Evolutionary conservation across 2,113 vertebrate genomes (phyloP), one percentile per base, ranked within the genome.

Genomic region (Caranx melampygus): DNA sequence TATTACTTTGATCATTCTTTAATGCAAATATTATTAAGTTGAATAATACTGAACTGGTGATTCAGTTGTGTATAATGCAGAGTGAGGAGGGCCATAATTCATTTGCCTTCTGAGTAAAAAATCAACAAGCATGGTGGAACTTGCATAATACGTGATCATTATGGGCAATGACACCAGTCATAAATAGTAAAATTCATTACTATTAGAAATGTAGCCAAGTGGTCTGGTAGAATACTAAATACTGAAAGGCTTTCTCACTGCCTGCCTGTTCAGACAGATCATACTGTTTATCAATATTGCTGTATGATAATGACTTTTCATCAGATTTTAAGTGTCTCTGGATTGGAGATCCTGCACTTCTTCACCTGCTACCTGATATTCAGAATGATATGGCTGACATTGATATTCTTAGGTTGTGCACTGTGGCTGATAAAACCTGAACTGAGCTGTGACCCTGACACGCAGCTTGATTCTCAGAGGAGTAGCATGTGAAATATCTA

Each of bases 371-470:
- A 44, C 67, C 40, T 49, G 72, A 82, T 72, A 76, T 62, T 82
- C 8, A 51, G 35, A 55, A 54, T n/a, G 51, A 6, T 18, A 18
- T 21, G 40, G 35, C 33, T 62, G 61, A 69, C 35, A 68, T 8
- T 81, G 69, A 72, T 66, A 75, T 78, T 73, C 62, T 78, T 42
- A 6, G 21, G 3, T 60, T 6, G 60, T 55, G 49, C 18, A 20
- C 64, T 31, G 60, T 37, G 4, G 44, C 44, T 52, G 60, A n/a
- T 40, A 57, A 52, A 72, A 84, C 42, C 42, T 49, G 49, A 84
- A 58, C 65, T 71, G 57, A 66, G 61, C 59, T 37, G 18, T 76
- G 77, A 83, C 74, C 78, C 44, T 72, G 59, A 63, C 55, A 60
- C 42, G 13, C 44, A 61, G 18, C 73, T 57, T 67, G 62, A 84